Conservation (phyloP, 2,797 vertebrate genomes). For the Sebastes steindachneri region DNA sequence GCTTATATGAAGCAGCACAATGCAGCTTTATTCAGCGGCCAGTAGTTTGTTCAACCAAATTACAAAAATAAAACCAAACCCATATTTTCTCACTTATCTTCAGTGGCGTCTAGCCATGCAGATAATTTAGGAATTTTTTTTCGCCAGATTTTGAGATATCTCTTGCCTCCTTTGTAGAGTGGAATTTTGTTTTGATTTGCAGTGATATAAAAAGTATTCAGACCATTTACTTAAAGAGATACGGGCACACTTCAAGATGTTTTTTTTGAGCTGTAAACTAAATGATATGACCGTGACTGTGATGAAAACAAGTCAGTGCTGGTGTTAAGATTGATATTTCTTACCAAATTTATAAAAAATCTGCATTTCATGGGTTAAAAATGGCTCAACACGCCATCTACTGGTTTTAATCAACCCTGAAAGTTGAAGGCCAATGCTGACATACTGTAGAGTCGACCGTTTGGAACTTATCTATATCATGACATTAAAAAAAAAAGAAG, state of each 20-base stretch:
- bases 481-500: not conserved
- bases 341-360: not conserved
- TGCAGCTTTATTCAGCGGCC: not conserved
- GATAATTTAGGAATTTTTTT: not conserved
- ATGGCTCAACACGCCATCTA: not conserved
- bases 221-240: not conserved
- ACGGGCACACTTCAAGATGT: not conserved
- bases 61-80: not conserved
- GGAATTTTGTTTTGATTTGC: not conserved
- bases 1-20: slow-evolving; percentile 5
- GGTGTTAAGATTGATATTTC: not conserved
- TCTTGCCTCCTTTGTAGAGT: not conserved
- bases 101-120: not conserved
- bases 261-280: not conserved
- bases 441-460: not conserved
- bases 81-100: not conserved
- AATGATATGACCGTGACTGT: not conserved
- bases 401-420: not conserved
- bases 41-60: not conserved
- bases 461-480: not conserved
- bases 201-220: not conserved
- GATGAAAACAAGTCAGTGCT: not conserved
- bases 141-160: not conserved
- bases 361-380: not conserved
- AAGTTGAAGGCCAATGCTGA: not conserved